Conservation (phyloP, 1,140 invertebrate species). For the Philotrypesis tridentata region DNA sequence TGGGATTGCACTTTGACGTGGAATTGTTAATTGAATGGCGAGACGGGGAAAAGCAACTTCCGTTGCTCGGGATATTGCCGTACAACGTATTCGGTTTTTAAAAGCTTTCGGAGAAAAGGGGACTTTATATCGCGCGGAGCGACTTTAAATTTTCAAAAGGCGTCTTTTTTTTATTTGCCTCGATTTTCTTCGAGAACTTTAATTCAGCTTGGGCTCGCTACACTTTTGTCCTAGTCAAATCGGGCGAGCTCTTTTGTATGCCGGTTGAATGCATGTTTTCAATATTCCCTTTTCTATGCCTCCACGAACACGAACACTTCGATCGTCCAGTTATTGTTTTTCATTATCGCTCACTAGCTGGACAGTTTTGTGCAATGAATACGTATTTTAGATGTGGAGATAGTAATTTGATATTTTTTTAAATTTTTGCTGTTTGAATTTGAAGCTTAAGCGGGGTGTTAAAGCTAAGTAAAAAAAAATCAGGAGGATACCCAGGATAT, state of each 20-base stretch:
- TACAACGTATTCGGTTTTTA: background rate
- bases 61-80: background rate
- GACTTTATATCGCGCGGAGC: background rate
- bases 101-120: background rate
- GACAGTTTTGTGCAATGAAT: no score
- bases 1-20: constrained; percentile 34
- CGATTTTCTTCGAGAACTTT: background rate
- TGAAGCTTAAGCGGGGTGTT: no score
- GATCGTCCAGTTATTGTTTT: no score
- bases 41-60: background rate
- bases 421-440: no score
- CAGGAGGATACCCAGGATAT: no score
- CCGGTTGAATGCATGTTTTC: no score
- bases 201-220: background rate
- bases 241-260: background rate
- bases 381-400: no score
- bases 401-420: no score
- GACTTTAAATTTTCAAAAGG: background rate
- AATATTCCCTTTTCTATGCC: no score
- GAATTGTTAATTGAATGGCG: constrained; percentile 47
- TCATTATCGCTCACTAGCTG: no score
- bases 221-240: background rate
- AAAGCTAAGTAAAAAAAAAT: no score
- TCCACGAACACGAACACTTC: no score
- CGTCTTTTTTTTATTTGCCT: background rate